Percentiles rank a stretch among this genome's conserved stretches.
These are phyloP conservation scores for Hyla sarda DNA, from an alignment of 2,113 vertebrate genomes.

Conservation along the genomic window DNA sequence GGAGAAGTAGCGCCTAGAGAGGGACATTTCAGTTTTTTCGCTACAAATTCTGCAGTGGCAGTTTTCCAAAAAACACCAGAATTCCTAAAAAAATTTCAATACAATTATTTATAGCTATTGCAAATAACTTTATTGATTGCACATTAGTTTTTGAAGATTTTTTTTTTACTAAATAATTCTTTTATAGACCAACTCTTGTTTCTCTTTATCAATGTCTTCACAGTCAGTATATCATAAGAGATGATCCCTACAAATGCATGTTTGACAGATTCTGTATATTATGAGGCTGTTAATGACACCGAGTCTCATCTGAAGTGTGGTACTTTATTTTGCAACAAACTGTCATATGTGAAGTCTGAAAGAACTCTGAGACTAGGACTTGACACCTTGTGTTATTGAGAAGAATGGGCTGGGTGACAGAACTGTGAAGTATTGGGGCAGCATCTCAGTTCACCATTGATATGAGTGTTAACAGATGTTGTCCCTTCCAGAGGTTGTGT, in stretches of 20 bases:
- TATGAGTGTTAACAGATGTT: conserved; percentile 83
- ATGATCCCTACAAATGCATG: conserved; percentile 46
- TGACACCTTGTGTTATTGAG: conserved; percentile 55
- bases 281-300: conserved; percentile 53
- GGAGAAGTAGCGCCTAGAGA: too few relatives aligned
- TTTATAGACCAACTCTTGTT: conserved; percentile 35
- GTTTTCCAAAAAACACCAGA: too few relatives aligned
- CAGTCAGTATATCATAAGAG: conserved; percentile 44
- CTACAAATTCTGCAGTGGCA: too few relatives aligned
- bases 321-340: conserved; percentile 54
- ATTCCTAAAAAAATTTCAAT: too few relatives aligned
- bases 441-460: conserved; percentile 64
- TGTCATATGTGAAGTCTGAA: conserved; percentile 34
- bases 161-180: too few relatives aligned
- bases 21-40: too few relatives aligned
- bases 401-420: conserved; percentile 66
- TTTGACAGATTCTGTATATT: conserved; percentile 52
- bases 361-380: conserved; percentile 7
- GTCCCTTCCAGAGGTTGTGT: conserved; percentile 77
- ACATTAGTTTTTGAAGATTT: too few relatives aligned
- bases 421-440: conserved; percentile 67
- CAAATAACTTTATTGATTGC: too few relatives aligned
- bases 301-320: conserved; percentile 41
- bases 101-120: too few relatives aligned
- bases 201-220: conserved; percentile 28